These are phyloP conservation scores for Aspidapion aeneum DNA, from an alignment of 2,888 invertebrate genomes.

Conservation along the genomic window DNA sequence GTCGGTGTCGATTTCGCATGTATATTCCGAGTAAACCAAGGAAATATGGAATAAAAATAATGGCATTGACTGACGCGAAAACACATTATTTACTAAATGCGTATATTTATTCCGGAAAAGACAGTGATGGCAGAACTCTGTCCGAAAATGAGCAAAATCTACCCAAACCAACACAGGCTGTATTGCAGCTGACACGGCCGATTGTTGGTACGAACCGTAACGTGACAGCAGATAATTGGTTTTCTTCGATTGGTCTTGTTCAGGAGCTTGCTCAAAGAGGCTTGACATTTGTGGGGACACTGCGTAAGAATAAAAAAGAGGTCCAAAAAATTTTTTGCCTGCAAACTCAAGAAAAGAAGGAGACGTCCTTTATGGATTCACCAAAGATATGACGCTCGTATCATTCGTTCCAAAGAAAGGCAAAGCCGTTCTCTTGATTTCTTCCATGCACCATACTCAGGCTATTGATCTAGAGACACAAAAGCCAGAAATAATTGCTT, in stretches of 20 bases:
- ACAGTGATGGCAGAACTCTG: constrained; percentile 1
- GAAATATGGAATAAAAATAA: constrained; percentile 38
- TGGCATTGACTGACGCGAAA: constrained; percentile 21
- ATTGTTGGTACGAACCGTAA: not conserved
- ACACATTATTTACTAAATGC: constrained; percentile 2
- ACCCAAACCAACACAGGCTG: constrained; percentile 1
- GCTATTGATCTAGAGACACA: no score
- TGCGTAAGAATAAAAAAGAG: not conserved
- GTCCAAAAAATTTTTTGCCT: not conserved
- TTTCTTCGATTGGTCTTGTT: not conserved
- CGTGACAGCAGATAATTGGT: not conserved
- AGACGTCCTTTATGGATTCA: not conserved
- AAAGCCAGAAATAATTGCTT: no score
- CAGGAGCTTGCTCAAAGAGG: not conserved
- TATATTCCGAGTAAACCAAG: constrained; percentile 20
- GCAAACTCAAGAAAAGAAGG: not conserved
- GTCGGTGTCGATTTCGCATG: constrained; percentile 3
- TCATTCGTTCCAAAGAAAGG: constrained; percentile 27
- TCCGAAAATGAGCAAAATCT: constrained; percentile 4
- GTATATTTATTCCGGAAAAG: constrained; percentile 4
- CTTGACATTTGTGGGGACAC: not conserved
- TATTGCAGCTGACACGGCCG: not conserved
- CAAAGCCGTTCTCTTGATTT: constrained; percentile 28
- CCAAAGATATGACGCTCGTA: constrained; percentile 3
- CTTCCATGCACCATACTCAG: constrained; percentile 32